Conservation (phyloP, 2,113 vertebrate genomes). For the Gadus macrocephalus region DNA sequence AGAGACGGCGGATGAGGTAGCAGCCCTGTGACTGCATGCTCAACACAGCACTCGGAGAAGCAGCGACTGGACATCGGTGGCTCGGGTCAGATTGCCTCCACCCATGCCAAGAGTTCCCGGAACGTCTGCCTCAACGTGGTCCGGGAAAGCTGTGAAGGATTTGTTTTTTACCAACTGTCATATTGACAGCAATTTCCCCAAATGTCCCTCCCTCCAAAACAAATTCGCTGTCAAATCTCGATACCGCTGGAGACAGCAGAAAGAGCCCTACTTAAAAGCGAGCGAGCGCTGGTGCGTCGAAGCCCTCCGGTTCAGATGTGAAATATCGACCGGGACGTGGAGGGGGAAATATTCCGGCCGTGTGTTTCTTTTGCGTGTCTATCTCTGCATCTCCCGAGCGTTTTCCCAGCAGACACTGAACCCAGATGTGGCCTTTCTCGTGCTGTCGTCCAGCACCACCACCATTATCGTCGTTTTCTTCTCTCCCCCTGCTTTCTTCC, state of each 20-base stretch:
- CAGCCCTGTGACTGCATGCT: conserved; percentile 7
- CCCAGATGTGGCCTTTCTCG: conserved; percentile 50
- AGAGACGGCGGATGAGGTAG: conserved; percentile 28
- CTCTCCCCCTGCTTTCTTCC: conserved; percentile 14
- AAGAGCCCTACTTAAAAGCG: conserved; percentile 31
- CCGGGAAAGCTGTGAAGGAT: conserved; percentile 46
- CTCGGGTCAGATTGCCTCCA: conserved; percentile 45
- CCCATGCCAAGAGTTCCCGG: conserved; percentile 31
- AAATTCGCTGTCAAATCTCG: conserved; percentile 45
- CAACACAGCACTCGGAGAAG: neutral
- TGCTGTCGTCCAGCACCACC: conserved; percentile 34
- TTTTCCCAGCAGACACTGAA: conserved; percentile 39
- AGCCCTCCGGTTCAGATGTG: conserved; percentile 23
- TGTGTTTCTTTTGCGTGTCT: conserved; percentile 21
- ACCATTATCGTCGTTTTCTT: no score
- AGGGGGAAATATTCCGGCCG: conserved; percentile 22
- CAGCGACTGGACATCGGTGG: conserved; percentile 6
- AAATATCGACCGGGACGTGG: conserved; percentile 41
- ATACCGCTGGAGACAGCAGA: conserved; percentile 28
- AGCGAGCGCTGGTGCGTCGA: conserved; percentile 28
- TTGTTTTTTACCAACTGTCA: conserved; percentile 55
- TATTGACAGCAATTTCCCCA: conserved; percentile 35
- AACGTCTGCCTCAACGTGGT: conserved; percentile 35
- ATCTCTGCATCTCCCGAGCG: conserved; percentile 45
- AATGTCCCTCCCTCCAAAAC: conserved; percentile 17